Base-by-base conservation (phyloP, 2,888 invertebrate genomes). In the Tuberolachnus salignus region DNA sequence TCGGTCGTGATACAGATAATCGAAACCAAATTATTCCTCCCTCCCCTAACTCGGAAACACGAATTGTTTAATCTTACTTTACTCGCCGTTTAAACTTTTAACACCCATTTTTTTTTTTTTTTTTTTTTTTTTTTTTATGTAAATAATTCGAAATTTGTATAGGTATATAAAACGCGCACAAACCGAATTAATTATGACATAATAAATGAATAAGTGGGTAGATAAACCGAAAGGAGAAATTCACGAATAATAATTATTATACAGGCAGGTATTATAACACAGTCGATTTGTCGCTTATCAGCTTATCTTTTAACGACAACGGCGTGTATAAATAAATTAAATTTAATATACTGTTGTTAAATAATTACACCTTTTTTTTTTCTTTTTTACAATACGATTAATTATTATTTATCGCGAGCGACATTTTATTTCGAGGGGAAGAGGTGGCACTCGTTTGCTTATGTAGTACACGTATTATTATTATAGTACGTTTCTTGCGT, bases 1-100 rank as follows among this genome's bases (percentile, higher is more conserved):
- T 73, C 21, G 51, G 73, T 42, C 34, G 51, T 63, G 42, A 73
- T 63, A 73, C 72, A 34, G 72, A 61, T 61, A 61, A 72, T 72
- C 49, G 49, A 72, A 34, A 49, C 49, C 51, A 63, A 63, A 73
- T 73, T 63, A 73, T 42, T 51, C 61, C 51, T 51, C 61, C 51
- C 51, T 46, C 10, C 8, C 34, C 11, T 34, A 63, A 63, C 42
- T 63, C 51, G 8, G 51, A 51, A 13, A 63, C 73, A 53, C 34
- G 49, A 72, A 73, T 63, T 63, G 63, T 73, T 63, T 63, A 73
- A 23, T 34, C 49, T 72, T 72, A 19, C 72, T 49, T 59, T 8
- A 57, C 46, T n/a, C 19, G n/a, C 26, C 19, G 26, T 61, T 61
- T 49, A 72, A 72, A 49, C 46, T 59, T 49, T 72, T 26, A 49